Conservation (phyloP, 2,113 vertebrate genomes). For the Enhydra lutris region DNA sequence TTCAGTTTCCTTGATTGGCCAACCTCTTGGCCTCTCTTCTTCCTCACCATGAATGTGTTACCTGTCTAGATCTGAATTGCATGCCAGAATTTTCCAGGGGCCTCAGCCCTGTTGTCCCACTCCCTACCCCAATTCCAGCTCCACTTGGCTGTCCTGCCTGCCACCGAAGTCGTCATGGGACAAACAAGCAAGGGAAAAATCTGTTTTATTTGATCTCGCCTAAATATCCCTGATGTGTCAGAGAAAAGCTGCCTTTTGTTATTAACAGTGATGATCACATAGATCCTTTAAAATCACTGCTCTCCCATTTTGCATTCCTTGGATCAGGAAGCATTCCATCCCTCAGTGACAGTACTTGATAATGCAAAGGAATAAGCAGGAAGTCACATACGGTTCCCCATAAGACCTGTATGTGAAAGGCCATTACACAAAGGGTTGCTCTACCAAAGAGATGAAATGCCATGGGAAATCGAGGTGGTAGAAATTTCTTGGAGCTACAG, state of each 20-base stretch:
- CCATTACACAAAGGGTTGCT: background rate
- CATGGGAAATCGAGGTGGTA: background rate
- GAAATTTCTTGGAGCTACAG: background rate
- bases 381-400: background rate
- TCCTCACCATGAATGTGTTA: background rate
- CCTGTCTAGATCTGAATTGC: background rate
- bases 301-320: background rate
- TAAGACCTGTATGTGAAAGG: background rate
- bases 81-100: background rate
- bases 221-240: background rate
- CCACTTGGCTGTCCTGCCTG: background rate
- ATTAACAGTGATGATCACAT: background rate
- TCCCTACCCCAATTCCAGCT: background rate
- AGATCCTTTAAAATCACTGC: background rate
- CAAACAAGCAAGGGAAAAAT: background rate
- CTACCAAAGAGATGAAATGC: background rate
- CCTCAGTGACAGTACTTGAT: background rate
- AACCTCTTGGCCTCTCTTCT: background rate
- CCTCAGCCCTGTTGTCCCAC: background rate
- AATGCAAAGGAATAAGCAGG: background rate
- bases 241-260: background rate
- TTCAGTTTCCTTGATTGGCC: background rate
- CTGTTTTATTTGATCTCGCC: background rate
- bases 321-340: background rate
- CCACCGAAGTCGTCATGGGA: background rate